Percentiles rank a stretch among this genome's conserved stretches.
Conservation (phyloP, 2,113 vertebrate genomes). For the Laterallus jamaicensis region DNA sequence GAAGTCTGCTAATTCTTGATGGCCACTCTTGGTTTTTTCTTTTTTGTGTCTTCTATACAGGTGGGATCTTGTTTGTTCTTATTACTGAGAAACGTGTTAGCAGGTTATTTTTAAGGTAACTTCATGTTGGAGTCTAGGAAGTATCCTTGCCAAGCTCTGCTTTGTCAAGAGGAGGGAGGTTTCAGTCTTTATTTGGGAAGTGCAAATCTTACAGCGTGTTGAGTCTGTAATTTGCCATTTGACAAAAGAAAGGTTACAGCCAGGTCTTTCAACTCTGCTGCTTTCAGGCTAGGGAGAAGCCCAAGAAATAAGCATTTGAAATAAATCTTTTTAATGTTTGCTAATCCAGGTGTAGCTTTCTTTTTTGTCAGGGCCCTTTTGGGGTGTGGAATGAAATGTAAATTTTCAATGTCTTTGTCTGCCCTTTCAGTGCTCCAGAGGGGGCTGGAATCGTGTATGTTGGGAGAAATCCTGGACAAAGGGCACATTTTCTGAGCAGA, state of each 20-base stretch:
- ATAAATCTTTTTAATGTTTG: not conserved
- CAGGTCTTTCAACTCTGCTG: not conserved
- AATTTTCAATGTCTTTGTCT: not conserved
- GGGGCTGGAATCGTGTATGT: not conserved
- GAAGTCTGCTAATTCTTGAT: not conserved
- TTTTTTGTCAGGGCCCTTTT: not conserved
- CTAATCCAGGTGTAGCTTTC: not conserved
- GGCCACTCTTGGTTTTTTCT: not conserved
- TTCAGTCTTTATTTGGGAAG: not conserved
- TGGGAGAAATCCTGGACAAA: not conserved
- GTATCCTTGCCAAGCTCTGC: not conserved
- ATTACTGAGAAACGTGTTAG: not conserved
- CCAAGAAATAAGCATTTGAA: not conserved
- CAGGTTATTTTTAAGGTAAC: not conserved
- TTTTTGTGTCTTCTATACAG: not conserved
- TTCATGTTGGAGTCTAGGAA: not conserved
- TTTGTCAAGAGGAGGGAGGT: not conserved
- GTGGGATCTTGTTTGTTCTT: not conserved
- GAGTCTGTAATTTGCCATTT: not conserved
- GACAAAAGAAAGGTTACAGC: not conserved
- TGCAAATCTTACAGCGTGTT: not conserved
- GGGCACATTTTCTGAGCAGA: not conserved
- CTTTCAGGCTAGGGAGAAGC: not conserved
- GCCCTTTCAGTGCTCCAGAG: not conserved
- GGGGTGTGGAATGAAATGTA: not conserved